Evolutionary conservation across 1,140 invertebrate species (phyloP).

Genomic region (Plodia interpunctella): DNA sequence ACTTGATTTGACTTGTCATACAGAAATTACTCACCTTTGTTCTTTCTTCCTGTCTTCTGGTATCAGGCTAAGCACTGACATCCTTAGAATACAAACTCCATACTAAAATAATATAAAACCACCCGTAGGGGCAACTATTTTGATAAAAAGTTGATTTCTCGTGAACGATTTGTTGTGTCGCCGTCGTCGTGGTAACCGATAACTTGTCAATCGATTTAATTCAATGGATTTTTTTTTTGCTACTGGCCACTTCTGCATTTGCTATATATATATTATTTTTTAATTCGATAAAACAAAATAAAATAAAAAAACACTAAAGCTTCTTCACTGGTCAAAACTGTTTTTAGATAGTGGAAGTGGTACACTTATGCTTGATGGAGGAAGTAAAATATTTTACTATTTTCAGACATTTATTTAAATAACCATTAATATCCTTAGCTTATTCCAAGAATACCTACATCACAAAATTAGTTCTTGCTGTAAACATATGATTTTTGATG

Average conservation of each 20-base stretch:
- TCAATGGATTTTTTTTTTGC: background rate
- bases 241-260: background rate
- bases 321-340: no score
- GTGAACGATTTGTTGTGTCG: slow-evolving; percentile 31
- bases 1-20: no score
- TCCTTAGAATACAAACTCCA: slow-evolving; percentile 39
- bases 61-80: slow-evolving; percentile 69
- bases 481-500: no score
- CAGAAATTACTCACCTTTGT: slow-evolving; percentile 57
- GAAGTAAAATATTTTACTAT: no score
- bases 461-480: no score
- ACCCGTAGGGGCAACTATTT: slow-evolving; percentile 31
- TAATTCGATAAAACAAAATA: no score
- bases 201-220: slow-evolving; percentile 21
- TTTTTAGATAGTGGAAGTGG: no score
- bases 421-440: no score
- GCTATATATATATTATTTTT: background rate
- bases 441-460: no score
- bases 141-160: slow-evolving; percentile 21
- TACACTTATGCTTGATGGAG: no score
- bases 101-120: slow-evolving; percentile 39
- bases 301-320: no score
- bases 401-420: no score
- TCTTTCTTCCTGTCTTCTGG: slow-evolving; percentile 70
- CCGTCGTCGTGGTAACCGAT: slow-evolving; percentile 43